Conservation (phyloP, 2,113 vertebrate species). For the Chrysochloris asiatica region DNA sequence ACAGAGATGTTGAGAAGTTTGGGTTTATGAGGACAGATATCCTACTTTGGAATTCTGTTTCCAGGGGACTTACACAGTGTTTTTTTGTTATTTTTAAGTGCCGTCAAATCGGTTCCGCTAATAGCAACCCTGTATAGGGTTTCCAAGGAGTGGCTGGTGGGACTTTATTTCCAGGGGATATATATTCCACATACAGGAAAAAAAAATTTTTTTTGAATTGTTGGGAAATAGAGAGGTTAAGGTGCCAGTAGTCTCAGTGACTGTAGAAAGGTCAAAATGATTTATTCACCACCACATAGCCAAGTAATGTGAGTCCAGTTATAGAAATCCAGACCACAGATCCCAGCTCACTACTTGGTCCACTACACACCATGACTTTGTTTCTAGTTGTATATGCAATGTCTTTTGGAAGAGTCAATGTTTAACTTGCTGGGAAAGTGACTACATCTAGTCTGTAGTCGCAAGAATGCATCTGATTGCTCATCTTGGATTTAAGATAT, state of each 20-base stretch:
- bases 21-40: not conserved
- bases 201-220: not conserved
- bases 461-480: not conserved
- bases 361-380: not conserved
- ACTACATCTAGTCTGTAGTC: not conserved
- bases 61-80: too few relatives aligned
- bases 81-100: not conserved
- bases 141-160: too few relatives aligned
- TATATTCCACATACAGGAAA: not conserved
- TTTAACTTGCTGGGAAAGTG: not conserved
- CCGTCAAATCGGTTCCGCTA: too few relatives aligned
- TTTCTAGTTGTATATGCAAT: not conserved
- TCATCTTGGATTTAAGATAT: slow-evolving; percentile 23
- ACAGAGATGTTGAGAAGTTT: not conserved
- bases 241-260: not conserved
- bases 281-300: not conserved
- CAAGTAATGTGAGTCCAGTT: not conserved
- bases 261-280: not conserved
- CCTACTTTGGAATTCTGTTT: not conserved
- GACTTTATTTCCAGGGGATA: too few relatives aligned
- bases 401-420: not conserved
- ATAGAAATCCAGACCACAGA: not conserved
- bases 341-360: not conserved
- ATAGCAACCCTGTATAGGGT: too few relatives aligned
- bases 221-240: not conserved